Evolutionary conservation across 2,888 invertebrate species (phyloP), one percentile per base, ranked within the genome.

Genomic region (Phanerotoma sp.): DNA sequence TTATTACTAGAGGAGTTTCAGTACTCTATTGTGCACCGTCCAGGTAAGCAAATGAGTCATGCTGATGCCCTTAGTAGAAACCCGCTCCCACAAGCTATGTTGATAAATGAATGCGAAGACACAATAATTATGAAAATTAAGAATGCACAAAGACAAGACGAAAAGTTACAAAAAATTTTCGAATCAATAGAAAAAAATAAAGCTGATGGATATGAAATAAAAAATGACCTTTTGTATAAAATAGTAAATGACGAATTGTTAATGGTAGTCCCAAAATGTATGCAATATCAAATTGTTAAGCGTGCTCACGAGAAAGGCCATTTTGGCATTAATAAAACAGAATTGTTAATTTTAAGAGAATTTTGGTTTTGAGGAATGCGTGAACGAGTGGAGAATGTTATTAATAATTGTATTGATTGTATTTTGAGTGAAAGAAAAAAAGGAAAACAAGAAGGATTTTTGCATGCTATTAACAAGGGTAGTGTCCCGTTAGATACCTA

Each of bases 371-470:
- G 37, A 13, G 37, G 41, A 2, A 46, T 61, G 49, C 54, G 42
- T 6, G n/a, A 38, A 7, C 58, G 56, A 21, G 28, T 63, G n/a
- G 40, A 61, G 37, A 55, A 48, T 13, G 28, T 46, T 9, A 28
- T 63, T 3, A 22, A n/a, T 6, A 61, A 58, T 32, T 65, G 57
- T 15, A 51, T 63, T 1, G n/a, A n/a, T n/a, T n/a, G n/a, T n/a
- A n/a, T n/a, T n/a, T n/a, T n/a, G n/a, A n/a, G n/a, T n/a, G n/a
- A n/a, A n/a, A n/a, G n/a, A n/a, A n/a, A n/a, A n/a, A n/a, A n/a
- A n/a, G n/a, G n/a, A n/a, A n/a, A n/a, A n/a, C n/a, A n/a, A n/a
- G n/a, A n/a, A n/a, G n/a, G n/a, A n/a, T n/a, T n/a, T n/a, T n/a
- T n/a, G n/a, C 20, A 45, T 16, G 15, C 51, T 1, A 56, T 64